A percentile compares a stretch with the other conserved stretches of the same genome.
phyloP scores from a whole-genome alignment of 2,797 vertebrate species.

The Neopelma chrysocephalum region DNA sequence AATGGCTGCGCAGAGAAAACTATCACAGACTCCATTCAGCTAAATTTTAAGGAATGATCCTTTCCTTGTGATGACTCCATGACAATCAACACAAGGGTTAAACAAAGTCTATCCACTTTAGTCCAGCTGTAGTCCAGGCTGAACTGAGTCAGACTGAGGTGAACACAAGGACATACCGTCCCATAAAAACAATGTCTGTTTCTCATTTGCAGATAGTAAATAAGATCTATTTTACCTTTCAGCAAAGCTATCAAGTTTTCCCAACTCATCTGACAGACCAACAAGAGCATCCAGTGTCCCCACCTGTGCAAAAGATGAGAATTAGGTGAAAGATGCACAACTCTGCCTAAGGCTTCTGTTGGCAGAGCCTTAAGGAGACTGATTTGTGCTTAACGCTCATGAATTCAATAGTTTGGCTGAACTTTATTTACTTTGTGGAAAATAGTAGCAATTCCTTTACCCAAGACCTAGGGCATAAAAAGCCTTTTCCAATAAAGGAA shows the following conservation, averaged over 20 bases:
- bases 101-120: background rate
- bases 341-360: background rate
- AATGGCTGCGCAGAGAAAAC: background rate
- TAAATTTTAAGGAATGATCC: background rate
- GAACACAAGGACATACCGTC: constrained; percentile 56
- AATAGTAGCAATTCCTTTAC: background rate
- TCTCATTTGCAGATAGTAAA: constrained; percentile 77
- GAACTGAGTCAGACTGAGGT: background rate
- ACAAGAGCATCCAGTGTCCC: constrained; percentile 93
- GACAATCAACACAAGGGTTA: background rate
- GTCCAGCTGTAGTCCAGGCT: background rate
- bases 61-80: background rate
- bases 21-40: background rate
- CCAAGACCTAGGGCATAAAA: background rate
- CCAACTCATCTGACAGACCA: constrained; percentile 89
- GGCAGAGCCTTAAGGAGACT: background rate
- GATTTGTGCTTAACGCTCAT: background rate
- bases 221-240: constrained; percentile 87
- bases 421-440: constrained; percentile 12
- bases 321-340: constrained; percentile 30
- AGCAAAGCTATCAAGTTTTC: constrained; percentile 86
- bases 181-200: constrained; percentile 62
- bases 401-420: background rate
- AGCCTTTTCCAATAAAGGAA: constrained; percentile 25
- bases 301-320: constrained; percentile 79